Evolutionary conservation across 2,888 invertebrate genomes (phyloP), one percentile per base, ranked within the genome.

Genomic region (Adelphocoris suturalis): DNA sequence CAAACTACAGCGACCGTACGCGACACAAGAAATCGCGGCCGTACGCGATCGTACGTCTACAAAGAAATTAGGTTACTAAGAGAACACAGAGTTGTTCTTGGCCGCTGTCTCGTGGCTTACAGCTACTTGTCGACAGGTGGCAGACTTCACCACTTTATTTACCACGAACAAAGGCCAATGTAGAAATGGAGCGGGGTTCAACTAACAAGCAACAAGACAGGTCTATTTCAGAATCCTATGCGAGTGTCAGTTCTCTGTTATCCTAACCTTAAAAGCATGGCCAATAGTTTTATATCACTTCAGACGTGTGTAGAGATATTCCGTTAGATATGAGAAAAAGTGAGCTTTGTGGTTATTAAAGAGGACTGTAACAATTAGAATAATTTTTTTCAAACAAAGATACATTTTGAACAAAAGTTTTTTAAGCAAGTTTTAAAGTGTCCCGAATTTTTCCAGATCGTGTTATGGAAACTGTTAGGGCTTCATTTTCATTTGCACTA

Each of bases 111-210:
- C 0, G 61, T 61, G 61, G 61, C 61, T 16, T 19, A 19, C 61
- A n/a, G 52, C 52, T 52, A 52, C 52, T 61, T 61, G 19, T n/a
- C 19, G n/a, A 61, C 61, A 61, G 19, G 61, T 19, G 19, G 61
- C 19, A 1, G 61, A 9, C 61, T 19, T 61, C 61, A 19, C n/a
- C 19, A n/a, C 19, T 1, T 61, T 61, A 19, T 61, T 61, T 61
- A 16, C 61, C 16, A n/a, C 61, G 61, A 19, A n/a, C n/a, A n/a
- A n/a, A 61, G 19, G 61, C 61, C 61, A 61, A 61, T 61, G 9
- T 61, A 61, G 61, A 61, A 19, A 61, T 61, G 61, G 61, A 61
- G 61, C 61, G 61, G 61, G 61, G 61, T 61, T n/a, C 16, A 16
- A 19, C 61, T 19, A 61, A 16, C 19, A 19, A 19, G 0, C 61